Conservation (phyloP, 1,140 invertebrate genomes). For the Tyrophagus putrescentiae region DNA sequence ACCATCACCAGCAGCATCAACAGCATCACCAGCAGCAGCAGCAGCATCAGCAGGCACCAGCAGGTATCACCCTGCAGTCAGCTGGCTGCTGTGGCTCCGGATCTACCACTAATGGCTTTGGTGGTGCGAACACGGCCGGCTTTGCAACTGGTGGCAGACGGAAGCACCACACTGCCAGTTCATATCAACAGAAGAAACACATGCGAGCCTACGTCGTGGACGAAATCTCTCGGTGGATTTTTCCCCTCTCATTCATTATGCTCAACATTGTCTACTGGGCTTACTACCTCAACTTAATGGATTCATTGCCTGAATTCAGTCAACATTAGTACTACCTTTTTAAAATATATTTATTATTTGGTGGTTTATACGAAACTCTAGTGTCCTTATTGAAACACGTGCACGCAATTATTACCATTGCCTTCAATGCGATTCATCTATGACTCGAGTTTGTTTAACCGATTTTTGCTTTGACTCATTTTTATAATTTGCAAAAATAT, state of each 20-base stretch:
- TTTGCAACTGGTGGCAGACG: neutral
- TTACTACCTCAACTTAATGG: slow-evolving; percentile 46
- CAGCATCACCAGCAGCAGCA: neutral
- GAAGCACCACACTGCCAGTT: neutral
- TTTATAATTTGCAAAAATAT: no score
- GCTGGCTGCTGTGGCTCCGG: no score
- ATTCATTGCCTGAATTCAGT: no score
- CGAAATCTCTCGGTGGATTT: slow-evolving; percentile 64
- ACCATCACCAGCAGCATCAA: neutral
- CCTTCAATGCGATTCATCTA: no score
- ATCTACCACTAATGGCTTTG: neutral
- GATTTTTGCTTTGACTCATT: no score
- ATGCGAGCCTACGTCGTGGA: slow-evolving; percentile 66
- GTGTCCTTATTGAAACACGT: no score
- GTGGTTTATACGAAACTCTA: no score
- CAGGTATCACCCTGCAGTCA: neutral
- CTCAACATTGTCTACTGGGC: slow-evolving; percentile 77
- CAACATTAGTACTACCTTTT: no score
- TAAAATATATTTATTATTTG: no score
- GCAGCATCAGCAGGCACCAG: neutral
- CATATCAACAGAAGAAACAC: slow-evolving; percentile 17
- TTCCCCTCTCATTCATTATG: slow-evolving; percentile 65
- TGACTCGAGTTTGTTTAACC: no score
- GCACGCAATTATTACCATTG: no score
- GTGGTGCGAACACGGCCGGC: neutral